These are phyloP conservation scores for Coracias cyanogaster DNA, from an alignment of 2,797 vertebrate species.

Conservation along the genomic window DNA sequence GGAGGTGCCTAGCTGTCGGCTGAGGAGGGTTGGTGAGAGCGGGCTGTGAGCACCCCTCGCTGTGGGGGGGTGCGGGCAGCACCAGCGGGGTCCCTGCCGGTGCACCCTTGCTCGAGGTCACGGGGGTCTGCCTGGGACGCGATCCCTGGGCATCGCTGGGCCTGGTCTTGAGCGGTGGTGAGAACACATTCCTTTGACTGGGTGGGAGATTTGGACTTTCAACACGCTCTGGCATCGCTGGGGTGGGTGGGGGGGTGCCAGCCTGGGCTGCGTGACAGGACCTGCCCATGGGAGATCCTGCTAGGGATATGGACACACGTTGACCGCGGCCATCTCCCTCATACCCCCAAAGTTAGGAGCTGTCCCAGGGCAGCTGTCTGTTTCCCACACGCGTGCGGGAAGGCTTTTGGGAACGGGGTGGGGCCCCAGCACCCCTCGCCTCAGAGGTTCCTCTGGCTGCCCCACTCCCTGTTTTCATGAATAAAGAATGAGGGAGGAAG, in stretches of 20 bases:
- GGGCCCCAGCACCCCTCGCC: background rate
- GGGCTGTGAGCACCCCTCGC: background rate
- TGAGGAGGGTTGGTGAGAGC: background rate
- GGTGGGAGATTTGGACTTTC: background rate
- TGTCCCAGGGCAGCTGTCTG: background rate
- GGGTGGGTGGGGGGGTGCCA: background rate
- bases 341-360: background rate
- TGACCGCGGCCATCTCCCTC: fast-evolving
- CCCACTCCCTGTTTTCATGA: slow-evolving; percentile 50
- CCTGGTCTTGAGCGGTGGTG: fast-evolving
- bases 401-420: background rate
- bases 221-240: fast-evolving
- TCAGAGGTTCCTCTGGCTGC: background rate
- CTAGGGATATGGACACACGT: fast-evolving
- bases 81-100: background rate
- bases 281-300: fast-evolving
- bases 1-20: background rate
- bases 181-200: fast-evolving
- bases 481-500: slow-evolving; percentile 67
- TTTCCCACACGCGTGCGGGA: background rate
- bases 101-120: background rate
- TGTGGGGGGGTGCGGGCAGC: background rate
- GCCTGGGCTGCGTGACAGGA: background rate
- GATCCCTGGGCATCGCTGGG: background rate
- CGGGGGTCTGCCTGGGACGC: fast-evolving